These are phyloP conservation scores for Lymantria monacha DNA, from an alignment of 2,888 invertebrate genomes.

Conservation along the genomic window DNA sequence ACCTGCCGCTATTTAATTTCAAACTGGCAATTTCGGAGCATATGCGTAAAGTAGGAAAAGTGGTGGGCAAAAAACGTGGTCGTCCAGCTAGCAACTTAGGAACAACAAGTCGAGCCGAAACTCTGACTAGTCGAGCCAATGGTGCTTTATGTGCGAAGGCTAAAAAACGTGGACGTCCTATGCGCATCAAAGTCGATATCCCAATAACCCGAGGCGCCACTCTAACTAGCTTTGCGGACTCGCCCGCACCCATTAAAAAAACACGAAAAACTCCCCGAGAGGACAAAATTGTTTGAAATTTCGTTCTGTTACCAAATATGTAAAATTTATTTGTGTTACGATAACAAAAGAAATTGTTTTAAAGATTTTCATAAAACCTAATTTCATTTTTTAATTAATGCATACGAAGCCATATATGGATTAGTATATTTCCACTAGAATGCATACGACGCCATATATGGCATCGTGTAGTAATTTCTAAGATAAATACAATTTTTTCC, in stretches of 20 bases:
- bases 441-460: no score
- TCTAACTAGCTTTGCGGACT: slow-evolving; percentile 5
- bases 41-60: no score
- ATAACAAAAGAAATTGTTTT: slow-evolving; percentile 17
- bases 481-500: no score
- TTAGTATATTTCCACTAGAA: no score
- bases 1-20: slow-evolving; percentile 1
- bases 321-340: slow-evolving; percentile 14
- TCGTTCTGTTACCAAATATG: slow-evolving; percentile 13
- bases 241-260: no score
- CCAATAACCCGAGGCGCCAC: background rate
- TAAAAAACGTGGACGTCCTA: no score
- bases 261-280: slow-evolving; percentile 4
- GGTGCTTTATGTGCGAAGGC: no score
- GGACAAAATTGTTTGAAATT: slow-evolving; percentile 7
- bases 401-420: no score
- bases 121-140: no score
- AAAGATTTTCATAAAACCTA: slow-evolving; percentile 18
- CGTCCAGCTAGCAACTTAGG: background rate
- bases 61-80: background rate
- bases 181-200: background rate
- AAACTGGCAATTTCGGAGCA: slow-evolving; percentile 1
- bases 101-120: no score
- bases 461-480: no score
- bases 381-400: no score